Conservation (phyloP, 1,140 invertebrate genomes). For the Sitobion miscanthi region DNA sequence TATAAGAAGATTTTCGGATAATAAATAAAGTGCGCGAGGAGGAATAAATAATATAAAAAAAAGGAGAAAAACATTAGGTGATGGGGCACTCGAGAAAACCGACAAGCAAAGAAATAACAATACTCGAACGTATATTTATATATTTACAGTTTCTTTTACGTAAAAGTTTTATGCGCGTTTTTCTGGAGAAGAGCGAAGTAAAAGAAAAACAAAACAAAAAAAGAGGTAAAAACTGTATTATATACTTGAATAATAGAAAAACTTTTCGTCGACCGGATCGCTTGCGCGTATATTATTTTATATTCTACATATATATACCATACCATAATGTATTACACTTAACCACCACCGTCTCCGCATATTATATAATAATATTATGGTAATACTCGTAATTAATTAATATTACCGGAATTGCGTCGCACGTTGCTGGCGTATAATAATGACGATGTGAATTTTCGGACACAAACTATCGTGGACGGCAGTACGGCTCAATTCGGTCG, state of each 20-base stretch:
- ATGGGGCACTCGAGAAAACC: constrained; percentile 24
- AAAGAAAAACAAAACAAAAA: constrained; percentile 14
- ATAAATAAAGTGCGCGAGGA: constrained; percentile 31
- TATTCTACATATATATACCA: not conserved
- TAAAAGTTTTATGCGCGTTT: constrained; percentile 45
- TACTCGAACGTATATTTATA: not conserved
- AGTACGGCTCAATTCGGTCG: not conserved
- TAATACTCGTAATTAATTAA: not conserved
- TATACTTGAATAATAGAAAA: constrained; percentile 46
- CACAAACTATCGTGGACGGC: not conserved
- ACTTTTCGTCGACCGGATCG: not conserved
- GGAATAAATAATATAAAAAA: constrained; percentile 27
- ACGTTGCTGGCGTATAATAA: not conserved
- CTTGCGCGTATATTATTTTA: not conserved
- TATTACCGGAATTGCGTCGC: not conserved
- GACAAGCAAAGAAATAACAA: constrained; percentile 20
- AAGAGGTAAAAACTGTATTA: constrained; percentile 2
- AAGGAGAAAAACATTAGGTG: constrained; percentile 9
- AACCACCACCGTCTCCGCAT: not conserved
- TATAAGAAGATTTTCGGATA: constrained; percentile 44
- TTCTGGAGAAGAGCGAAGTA: not conserved
- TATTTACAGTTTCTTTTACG: not conserved
- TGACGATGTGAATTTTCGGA: not conserved
- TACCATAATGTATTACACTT: not conserved
- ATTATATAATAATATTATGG: not conserved